phyloP scores from a whole-genome alignment of 2,797 vertebrate species.

The Trichosurus vulpecula region DNA sequence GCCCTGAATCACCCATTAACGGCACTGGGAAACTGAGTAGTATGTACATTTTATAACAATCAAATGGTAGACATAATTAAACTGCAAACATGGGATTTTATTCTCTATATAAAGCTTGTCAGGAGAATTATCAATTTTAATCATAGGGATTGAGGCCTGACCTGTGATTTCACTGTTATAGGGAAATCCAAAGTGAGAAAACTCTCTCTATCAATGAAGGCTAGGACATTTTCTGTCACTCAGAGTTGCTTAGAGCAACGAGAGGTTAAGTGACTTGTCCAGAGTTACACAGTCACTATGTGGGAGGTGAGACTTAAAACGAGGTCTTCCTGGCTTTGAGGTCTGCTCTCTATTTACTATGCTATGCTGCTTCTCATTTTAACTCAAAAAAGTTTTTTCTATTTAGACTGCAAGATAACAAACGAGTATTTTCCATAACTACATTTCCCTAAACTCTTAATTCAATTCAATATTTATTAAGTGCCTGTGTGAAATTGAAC shows the following conservation, averaged over 20 bases:
- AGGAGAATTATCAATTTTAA: constrained; percentile 40
- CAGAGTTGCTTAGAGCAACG: not conserved
- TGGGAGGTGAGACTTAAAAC: not conserved
- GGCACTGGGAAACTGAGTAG: constrained; percentile 1
- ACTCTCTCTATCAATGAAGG: not conserved
- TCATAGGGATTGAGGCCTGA: constrained; percentile 16
- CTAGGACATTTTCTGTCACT: not conserved
- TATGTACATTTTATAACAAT: constrained; percentile 30
- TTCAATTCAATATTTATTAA: not conserved
- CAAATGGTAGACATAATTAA: constrained; percentile 24
- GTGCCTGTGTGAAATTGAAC: not conserved
- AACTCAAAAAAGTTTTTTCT: not conserved
- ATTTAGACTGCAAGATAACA: not conserved
- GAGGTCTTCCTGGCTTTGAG: not conserved
- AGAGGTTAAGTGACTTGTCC: not conserved
- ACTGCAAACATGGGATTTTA: constrained; percentile 3
- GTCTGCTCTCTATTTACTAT: not conserved
- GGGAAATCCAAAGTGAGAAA: constrained; percentile 12
- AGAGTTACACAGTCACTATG: not conserved
- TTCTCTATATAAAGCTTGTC: constrained; percentile 14
- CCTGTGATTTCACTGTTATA: constrained; percentile 37
- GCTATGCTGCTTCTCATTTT: not conserved
- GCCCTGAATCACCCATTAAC: not conserved
- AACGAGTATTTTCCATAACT: not conserved
- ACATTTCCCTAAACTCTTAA: not conserved